These are phyloP conservation scores for Platerodrilus igneus DNA, from an alignment of 2,888 invertebrate species.

Conservation along the genomic window DNA sequence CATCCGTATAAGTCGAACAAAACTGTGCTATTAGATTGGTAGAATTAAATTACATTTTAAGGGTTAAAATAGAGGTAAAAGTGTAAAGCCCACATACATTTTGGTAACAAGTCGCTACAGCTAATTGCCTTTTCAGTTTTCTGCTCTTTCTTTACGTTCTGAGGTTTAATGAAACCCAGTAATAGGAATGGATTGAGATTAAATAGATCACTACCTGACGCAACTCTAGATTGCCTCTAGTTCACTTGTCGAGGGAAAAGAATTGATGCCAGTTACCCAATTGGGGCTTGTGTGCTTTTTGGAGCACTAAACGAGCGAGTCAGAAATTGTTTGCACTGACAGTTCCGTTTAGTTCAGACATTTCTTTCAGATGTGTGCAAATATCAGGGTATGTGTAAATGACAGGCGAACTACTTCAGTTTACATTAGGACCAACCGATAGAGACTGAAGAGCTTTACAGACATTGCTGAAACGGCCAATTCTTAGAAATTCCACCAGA, in stretches of 20 bases:
- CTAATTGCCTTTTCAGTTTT: slow-evolving; percentile 34
- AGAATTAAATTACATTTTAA: slow-evolving; percentile 22
- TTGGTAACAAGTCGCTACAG: slow-evolving; percentile 28
- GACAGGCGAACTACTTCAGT: slow-evolving; percentile 27
- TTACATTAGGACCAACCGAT: slow-evolving; percentile 27
- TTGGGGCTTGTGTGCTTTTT: slow-evolving; percentile 30
- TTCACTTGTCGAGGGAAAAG: slow-evolving; percentile 26
- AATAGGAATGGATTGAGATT: slow-evolving; percentile 39
- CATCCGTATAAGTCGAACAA: background rate
- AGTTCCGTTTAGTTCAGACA: slow-evolving; percentile 22
- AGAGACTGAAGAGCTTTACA: slow-evolving; percentile 27
- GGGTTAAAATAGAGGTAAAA: slow-evolving; percentile 22
- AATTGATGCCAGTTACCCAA: slow-evolving; percentile 33
- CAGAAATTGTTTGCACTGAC: slow-evolving; percentile 30
- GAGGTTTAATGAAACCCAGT: slow-evolving; percentile 37
- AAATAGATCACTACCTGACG: slow-evolving; percentile 35
- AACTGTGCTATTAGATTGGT: slow-evolving; percentile 11
- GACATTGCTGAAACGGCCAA: slow-evolving; percentile 24
- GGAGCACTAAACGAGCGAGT: slow-evolving; percentile 29
- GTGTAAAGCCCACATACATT: slow-evolving; percentile 31
- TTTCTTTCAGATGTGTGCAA: slow-evolving; percentile 33
- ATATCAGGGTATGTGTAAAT: slow-evolving; percentile 31
- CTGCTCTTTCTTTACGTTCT: slow-evolving; percentile 22
- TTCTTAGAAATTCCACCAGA: slow-evolving; percentile 25
- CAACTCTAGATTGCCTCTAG: slow-evolving; percentile 26